Percentiles rank a stretch among this genome's conserved stretches.
These are phyloP conservation scores for Epinephelus moara DNA, from an alignment of 2,113 vertebrate species.

Conservation along the genomic window DNA sequence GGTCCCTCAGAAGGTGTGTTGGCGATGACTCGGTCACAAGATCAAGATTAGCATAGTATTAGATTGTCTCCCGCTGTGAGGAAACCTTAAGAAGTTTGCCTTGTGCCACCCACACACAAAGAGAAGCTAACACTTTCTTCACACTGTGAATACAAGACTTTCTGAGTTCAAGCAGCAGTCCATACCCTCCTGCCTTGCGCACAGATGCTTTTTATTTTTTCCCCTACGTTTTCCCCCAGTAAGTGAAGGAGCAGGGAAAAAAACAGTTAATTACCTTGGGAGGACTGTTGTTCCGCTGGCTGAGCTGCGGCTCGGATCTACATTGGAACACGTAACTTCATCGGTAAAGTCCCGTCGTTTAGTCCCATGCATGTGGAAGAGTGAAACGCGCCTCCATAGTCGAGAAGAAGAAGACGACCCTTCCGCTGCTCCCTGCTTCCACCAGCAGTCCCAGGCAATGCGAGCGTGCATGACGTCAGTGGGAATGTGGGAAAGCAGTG, in stretches of 20 bases:
- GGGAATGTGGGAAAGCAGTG: slow-evolving; percentile 57
- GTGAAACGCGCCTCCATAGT: slow-evolving; percentile 77
- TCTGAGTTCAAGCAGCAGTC: slow-evolving; percentile 43
- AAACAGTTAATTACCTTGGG: slow-evolving; percentile 73
- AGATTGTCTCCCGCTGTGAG: slow-evolving; percentile 39
- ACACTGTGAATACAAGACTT: slow-evolving; percentile 50
- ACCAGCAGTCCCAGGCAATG: slow-evolving; percentile 73
- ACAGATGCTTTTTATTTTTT: slow-evolving; percentile 50
- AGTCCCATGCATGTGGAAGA: slow-evolving; percentile 74
- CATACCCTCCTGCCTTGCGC: slow-evolving; percentile 28
- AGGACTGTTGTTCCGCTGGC: slow-evolving; percentile 64
- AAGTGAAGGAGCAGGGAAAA: slow-evolving; percentile 23
- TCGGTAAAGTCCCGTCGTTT: slow-evolving; percentile 69
- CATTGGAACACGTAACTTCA: slow-evolving; percentile 71
- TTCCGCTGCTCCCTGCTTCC: slow-evolving; percentile 65
- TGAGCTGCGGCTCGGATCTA: slow-evolving; percentile 58
- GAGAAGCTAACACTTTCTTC: slow-evolving; percentile 25
- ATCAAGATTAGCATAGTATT: slow-evolving; percentile 64
- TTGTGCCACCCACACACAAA: not conserved
- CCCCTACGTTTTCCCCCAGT: slow-evolving; percentile 49
- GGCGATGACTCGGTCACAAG: slow-evolving; percentile 66
- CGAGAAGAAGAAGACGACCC: slow-evolving; percentile 60
- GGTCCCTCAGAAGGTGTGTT: slow-evolving; percentile 54
- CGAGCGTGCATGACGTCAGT: slow-evolving; percentile 82
- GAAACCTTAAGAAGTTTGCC: slow-evolving; percentile 30